These are phyloP conservation scores for Leptinotarsa undecemlineata DNA, from an alignment of 1,140 invertebrate species.

Conservation along the genomic window DNA sequence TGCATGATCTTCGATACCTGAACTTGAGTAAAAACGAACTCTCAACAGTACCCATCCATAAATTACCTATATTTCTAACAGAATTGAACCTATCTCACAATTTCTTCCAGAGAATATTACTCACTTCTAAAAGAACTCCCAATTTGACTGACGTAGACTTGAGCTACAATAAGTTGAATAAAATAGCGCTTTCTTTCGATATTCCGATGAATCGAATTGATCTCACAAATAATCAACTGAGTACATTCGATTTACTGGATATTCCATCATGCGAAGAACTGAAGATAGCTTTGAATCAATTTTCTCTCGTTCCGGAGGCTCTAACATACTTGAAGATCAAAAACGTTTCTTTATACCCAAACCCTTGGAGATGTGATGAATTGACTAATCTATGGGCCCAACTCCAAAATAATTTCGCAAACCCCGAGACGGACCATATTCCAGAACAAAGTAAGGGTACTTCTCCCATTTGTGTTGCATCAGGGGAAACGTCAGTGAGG, in stretches of 20 bases:
- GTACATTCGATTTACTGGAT: neutral
- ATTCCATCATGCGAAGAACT: neutral
- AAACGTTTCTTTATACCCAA: neutral
- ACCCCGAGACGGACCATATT: neutral
- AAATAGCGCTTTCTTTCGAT: constrained; percentile 12
- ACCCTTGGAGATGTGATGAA: constrained; percentile 18
- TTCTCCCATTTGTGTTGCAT: neutral
- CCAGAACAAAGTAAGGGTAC: neutral
- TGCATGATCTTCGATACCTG: neutral
- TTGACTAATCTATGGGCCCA: neutral
- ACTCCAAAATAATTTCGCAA: constrained; percentile 1
- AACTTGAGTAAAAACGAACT: constrained; percentile 13
- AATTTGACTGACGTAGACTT: neutral
- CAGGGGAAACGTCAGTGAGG: neutral
- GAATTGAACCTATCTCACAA: neutral
- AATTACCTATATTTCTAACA: neutral
- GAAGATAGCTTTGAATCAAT: neutral
- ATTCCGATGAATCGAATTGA: neutral
- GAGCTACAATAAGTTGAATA: constrained; percentile 8
- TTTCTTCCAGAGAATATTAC: neutral
- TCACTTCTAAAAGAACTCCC: neutral
- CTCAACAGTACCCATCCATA: neutral
- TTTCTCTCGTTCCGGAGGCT: neutral
- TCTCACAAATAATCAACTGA: constrained; percentile 3
- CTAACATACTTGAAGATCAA: neutral